Percentiles rank a stretch among this genome's conserved stretches.
These are phyloP conservation scores for Bryconaethiops microstoma DNA, from an alignment of 2,797 vertebrate species.

Conservation along the genomic window DNA sequence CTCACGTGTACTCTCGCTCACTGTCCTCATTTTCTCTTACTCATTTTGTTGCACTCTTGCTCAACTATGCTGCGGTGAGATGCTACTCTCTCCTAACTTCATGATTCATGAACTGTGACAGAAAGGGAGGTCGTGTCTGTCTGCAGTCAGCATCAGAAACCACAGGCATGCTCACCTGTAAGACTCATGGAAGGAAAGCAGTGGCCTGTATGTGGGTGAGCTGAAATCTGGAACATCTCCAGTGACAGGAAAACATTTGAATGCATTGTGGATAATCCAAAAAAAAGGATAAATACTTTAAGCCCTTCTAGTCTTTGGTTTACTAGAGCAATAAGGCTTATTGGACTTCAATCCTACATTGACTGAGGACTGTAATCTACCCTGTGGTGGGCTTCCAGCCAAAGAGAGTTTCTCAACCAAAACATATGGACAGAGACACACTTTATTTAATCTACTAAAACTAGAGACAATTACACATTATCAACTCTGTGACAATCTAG, in stretches of 20 bases:
- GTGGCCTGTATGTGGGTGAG: neutral
- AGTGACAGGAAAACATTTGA: neutral
- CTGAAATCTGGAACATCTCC: neutral
- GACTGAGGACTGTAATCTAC: neutral
- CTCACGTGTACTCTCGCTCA: too few relatives aligned
- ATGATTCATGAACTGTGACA: neutral
- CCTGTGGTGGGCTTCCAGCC: constrained; percentile 43
- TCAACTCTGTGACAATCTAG: constrained; percentile 63
- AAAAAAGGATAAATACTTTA: neutral
- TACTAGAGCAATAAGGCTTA: neutral
- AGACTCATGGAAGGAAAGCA: constrained; percentile 2
- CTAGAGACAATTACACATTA: constrained; percentile 15
- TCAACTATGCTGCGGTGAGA: neutral
- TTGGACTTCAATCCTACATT: constrained; percentile 8
- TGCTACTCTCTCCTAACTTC: constrained; percentile 15
- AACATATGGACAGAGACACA: constrained; percentile 21
- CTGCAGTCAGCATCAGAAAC: neutral
- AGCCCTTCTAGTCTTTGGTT: neutral
- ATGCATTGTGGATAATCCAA: neutral
- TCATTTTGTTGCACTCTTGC: neutral
- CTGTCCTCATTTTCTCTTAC: too few relatives aligned
- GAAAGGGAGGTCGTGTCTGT: neutral
- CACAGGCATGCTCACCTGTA: neutral
- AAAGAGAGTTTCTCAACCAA: constrained; percentile 55
- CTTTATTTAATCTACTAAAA: constrained; percentile 21